Evolutionary conservation across 2,888 invertebrate genomes (phyloP).

Genomic region (Suillia variegata): DNA sequence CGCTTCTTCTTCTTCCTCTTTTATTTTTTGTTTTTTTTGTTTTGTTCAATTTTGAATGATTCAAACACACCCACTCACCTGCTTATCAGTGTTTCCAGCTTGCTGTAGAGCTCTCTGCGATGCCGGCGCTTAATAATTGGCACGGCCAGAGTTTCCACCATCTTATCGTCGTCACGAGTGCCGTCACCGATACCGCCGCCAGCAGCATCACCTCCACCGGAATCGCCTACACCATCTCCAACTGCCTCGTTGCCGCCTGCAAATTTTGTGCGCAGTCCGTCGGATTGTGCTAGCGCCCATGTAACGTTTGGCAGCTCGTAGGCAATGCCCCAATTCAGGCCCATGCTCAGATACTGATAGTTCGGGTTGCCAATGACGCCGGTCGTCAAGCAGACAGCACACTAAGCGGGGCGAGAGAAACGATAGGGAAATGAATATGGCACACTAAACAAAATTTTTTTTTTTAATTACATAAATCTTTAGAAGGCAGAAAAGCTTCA

Average conservation of each 20-base stretch:
- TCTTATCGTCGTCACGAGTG: background rate
- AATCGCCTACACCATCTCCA: conserved; percentile 3
- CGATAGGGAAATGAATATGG: background rate
- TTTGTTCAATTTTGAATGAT: too few relatives aligned
- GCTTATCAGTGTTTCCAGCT: conserved; percentile 72
- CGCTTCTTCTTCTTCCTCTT: too few relatives aligned
- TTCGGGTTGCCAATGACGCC: conserved; percentile 66
- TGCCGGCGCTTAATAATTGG: conserved; percentile 64
- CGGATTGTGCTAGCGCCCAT: conserved; percentile 61
- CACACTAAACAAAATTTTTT: background rate
- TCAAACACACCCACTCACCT: conserved; percentile 65
- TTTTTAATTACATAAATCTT: background rate
- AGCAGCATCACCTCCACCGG: background rate
- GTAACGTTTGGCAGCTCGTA: conserved; percentile 68
- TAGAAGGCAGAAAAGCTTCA: conserved; percentile 20
- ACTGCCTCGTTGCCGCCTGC: conserved; percentile 18
- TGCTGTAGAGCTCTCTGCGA: conserved; percentile 72
- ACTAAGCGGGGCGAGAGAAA: conserved; percentile 37
- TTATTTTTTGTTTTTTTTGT: too few relatives aligned
- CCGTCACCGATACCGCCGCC: background rate
- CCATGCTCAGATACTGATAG: conserved; percentile 67
- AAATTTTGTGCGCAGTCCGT: conserved; percentile 37
- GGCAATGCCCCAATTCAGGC: conserved; percentile 74
- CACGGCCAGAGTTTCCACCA: conserved; percentile 9
- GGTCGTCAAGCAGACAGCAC: conserved; percentile 68